Evolutionary conservation across 1,140 invertebrate species (phyloP).

Genomic region (Penaeus chinensis): DNA sequence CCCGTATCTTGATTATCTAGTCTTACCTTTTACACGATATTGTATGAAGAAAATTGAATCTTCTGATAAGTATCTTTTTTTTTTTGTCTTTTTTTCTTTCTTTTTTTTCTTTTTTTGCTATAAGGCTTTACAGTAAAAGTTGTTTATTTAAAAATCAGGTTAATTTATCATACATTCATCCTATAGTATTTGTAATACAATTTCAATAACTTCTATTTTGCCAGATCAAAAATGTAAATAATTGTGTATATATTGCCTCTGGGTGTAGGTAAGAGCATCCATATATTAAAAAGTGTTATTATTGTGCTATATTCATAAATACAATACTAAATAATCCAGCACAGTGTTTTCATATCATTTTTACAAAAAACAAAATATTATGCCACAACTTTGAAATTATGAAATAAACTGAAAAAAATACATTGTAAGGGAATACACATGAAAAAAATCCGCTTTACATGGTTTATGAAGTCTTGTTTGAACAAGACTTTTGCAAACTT

Average conservation of each 20-base stretch:
- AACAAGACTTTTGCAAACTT: too few species aligned
- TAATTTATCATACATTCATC: slow-evolving; percentile 45
- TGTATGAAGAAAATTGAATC: too few species aligned
- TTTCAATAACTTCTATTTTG: slow-evolving; percentile 58
- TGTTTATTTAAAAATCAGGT: slow-evolving; percentile 29
- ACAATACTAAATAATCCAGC: slow-evolving; percentile 33
- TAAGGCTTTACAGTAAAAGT: slow-evolving; percentile 18
- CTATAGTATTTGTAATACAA: slow-evolving; percentile 48
- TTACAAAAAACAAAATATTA: too few species aligned
- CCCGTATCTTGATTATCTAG: too few species aligned
- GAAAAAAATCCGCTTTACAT: too few species aligned
- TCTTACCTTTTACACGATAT: too few species aligned
- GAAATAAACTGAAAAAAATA: too few species aligned
- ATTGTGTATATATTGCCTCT: slow-evolving; percentile 49
- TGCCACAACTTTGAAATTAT: too few species aligned
- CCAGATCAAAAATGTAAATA: slow-evolving; percentile 56
- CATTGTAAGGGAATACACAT: too few species aligned
- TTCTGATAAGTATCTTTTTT: too few species aligned
- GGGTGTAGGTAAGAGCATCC: slow-evolving; percentile 56
- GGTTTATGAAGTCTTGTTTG: too few species aligned
- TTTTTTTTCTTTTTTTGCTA: neutral
- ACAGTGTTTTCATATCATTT: too few species aligned
- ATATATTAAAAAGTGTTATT: slow-evolving; percentile 57
- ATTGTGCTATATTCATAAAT: slow-evolving; percentile 60
- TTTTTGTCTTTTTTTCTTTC: neutral